Evolutionary conservation across 64 coral and sea anemone species (phyloP).

Genomic region (Astreopora myriophthalma): DNA sequence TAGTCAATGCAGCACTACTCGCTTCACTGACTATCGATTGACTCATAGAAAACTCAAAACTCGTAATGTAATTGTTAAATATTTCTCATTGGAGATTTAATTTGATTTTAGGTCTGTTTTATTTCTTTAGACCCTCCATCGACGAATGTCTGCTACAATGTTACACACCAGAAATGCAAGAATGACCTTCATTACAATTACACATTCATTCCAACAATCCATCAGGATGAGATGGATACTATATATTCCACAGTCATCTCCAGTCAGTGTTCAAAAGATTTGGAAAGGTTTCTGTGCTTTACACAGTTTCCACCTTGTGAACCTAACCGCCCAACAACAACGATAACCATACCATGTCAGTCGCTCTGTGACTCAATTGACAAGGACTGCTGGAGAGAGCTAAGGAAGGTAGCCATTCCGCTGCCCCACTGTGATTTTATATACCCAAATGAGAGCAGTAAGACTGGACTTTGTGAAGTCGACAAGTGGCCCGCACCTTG

Average conservation of each 20-base stretch:
- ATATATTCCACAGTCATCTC: slow-evolving; percentile 18
- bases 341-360: slow-evolving; percentile 54
- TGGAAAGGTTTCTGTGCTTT: slow-evolving; percentile 70
- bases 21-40: too few species aligned
- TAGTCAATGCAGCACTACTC: too few species aligned
- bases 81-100: neutral
- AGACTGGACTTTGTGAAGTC: slow-evolving; percentile 59
- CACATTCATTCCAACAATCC: slow-evolving; percentile 35
- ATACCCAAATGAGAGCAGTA: neutral
- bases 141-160: slow-evolving; percentile 28
- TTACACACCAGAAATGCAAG: neutral
- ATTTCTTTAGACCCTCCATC: neutral
- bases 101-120: neutral
- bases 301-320: slow-evolving; percentile 66
- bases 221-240: slow-evolving; percentile 11
- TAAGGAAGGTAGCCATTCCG: neutral
- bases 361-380: slow-evolving; percentile 64
- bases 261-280: slow-evolving; percentile 62
- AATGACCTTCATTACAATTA: slow-evolving; percentile 65
- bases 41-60: neutral
- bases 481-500: slow-evolving; percentile 69
- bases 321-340: neutral
- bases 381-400: slow-evolving; percentile 50
- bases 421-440: slow-evolving; percentile 48
- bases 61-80: neutral